Evolutionary conservation across 1,140 invertebrate genomes (phyloP).

Genomic region (Temnothorax longispinosus): DNA sequence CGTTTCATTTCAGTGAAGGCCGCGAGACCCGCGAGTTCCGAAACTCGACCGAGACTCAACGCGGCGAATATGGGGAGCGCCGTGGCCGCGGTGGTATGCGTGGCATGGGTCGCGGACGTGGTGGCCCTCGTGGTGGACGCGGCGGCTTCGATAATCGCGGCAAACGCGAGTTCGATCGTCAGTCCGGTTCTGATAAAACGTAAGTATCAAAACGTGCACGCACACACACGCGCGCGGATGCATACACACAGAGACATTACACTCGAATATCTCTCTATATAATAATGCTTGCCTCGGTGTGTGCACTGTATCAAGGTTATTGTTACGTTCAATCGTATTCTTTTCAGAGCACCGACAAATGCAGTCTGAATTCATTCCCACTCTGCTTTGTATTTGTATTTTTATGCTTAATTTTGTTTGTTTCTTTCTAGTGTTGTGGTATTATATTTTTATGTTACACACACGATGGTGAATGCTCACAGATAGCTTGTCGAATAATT

Average conservation of each 20-base stretch:
- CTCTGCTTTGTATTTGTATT: background rate
- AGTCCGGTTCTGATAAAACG: slow-evolving; percentile 98
- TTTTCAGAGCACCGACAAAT: slow-evolving; percentile 19
- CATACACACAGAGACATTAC: background rate
- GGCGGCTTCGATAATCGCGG: slow-evolving; percentile 90
- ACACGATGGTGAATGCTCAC: background rate
- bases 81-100: slow-evolving; percentile 74
- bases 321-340: background rate
- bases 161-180: slow-evolving; percentile 97
- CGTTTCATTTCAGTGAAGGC: slow-evolving; percentile 75
- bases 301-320: background rate
- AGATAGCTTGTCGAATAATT: background rate
- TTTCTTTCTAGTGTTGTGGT: background rate
- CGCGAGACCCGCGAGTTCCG: slow-evolving; percentile 79
- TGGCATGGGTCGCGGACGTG: slow-evolving; percentile 79
- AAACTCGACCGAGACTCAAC: slow-evolving; percentile 74
- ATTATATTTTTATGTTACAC: background rate
- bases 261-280: slow-evolving; percentile 5
- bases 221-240: background rate
- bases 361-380: background rate
- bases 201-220: slow-evolving; percentile 83
- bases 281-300: background rate
- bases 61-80: slow-evolving; percentile 76
- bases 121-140: slow-evolving; percentile 84
- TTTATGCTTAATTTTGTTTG: background rate